Base-by-base conservation (phyloP, 2,797 vertebrate species). In the Karalla daura region DNA sequence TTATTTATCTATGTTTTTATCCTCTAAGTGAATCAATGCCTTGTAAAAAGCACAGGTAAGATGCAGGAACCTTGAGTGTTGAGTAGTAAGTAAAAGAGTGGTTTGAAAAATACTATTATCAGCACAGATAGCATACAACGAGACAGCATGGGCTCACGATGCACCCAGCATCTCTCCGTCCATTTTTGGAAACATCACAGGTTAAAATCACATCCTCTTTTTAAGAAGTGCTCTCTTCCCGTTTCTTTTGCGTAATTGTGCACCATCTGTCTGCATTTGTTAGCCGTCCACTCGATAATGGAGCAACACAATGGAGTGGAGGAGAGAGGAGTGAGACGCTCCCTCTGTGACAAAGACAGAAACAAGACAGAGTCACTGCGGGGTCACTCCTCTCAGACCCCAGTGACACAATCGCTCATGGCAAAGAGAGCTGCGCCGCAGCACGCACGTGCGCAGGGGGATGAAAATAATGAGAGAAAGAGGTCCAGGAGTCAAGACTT, bases 211-310 rank as follows among this genome's bases (percentile, higher is more conserved):
- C 30, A 33, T 39, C 30, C 20, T 46, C 62, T 7, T 37, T 32
- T n/a, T 11, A 20, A 28, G 21, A 60, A 60, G 3, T 23, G 0
- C 28, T 5, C 28, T 54, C 25, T 55, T 47, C 36, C 15, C 54
- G 56, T 70, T 66, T 64, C 65, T 61, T 8, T 43, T 23, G 6
- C 70, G 74, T 59, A 46, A 68, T 55, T 59, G 10, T 47, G 33
- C 59, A 21, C 78, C 79, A 80, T 83, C 76, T 86, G 77, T 81
- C 78, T 69, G 55, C 59, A 32, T 54, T 33, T 72, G 63, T 59
- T 58, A 39, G 20, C 39, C 33, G 9, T 78, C 33, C 63, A 50
- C n/a, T 61, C 70, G 77, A 77, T 15, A 6, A 21, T n/a, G 23
- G 52, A 76, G 61, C 65, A 74, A 60, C 58, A 61, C 64, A 25